These are phyloP conservation scores for Cygnus atratus DNA, from an alignment of 2,113 vertebrate genomes.

Conservation along the genomic window DNA sequence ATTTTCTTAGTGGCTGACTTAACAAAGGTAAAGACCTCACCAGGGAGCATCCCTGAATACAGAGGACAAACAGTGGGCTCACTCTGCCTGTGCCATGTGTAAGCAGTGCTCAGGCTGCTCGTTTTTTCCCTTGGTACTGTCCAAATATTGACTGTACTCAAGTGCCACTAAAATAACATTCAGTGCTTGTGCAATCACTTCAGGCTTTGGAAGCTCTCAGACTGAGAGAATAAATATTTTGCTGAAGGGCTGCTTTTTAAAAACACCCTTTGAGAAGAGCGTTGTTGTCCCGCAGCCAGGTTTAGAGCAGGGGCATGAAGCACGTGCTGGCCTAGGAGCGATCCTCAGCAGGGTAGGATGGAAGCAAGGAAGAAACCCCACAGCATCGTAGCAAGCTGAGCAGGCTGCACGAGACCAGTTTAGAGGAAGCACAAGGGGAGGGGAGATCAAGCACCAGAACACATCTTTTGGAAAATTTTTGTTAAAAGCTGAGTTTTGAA, in stretches of 20 bases:
- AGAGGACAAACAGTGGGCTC: background rate
- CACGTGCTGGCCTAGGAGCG: background rate
- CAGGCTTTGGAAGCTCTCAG: background rate
- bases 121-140: background rate
- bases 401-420: background rate
- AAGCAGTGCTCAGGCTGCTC: background rate
- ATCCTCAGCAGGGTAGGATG: background rate
- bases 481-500: background rate
- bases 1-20: background rate
- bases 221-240: background rate
- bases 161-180: background rate
- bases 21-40: background rate
- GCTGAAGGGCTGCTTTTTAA: background rate
- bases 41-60: background rate
- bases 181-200: background rate
- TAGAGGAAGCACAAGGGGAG: background rate
- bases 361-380: fast-evolving
- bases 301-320: background rate
- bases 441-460: background rate
- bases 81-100: background rate
- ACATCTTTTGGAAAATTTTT: fast-evolving
- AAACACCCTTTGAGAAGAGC: background rate
- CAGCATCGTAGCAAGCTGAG: fast-evolving
- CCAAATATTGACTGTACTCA: slow-evolving; percentile 42
- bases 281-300: background rate